Evolutionary conservation across 2,113 vertebrate species (phyloP).

Genomic region (Otocyon megalotis): DNA sequence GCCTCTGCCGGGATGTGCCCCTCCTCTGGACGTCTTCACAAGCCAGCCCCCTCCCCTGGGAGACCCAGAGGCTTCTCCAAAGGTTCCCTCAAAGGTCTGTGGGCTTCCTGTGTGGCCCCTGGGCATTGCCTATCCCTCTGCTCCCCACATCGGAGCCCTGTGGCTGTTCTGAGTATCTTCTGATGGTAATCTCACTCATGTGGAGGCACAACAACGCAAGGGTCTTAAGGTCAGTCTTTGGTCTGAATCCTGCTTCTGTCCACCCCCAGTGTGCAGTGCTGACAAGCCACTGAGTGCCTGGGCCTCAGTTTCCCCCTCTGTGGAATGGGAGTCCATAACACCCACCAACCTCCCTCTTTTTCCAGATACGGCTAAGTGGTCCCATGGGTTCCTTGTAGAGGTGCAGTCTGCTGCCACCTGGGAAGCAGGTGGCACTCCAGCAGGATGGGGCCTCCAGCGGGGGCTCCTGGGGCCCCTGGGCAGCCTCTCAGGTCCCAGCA

Average conservation of each 20-base stretch:
- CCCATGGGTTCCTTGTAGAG: no score
- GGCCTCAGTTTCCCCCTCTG: background rate
- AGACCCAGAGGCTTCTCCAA: background rate
- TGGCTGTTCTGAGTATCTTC: background rate
- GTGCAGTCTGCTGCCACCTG: background rate
- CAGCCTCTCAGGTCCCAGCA: background rate
- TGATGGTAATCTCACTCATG: background rate
- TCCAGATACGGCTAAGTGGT: background rate
- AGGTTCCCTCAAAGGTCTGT: background rate
- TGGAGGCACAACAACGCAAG: background rate
- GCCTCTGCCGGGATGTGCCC: background rate
- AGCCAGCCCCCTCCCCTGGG: background rate
- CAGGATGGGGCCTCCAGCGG: background rate
- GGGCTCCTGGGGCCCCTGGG: background rate
- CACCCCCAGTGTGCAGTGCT: fast-evolving
- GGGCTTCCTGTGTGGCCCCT: background rate
- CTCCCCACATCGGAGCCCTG: background rate
- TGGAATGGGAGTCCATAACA: background rate
- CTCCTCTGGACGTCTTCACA: background rate
- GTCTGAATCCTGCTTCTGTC: background rate
- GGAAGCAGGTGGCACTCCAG: background rate
- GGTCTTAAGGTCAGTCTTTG: background rate
- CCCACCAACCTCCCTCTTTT: background rate
- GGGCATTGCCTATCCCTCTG: background rate
- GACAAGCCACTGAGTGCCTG: background rate